Evolutionary conservation across 2,113 vertebrate species (phyloP).

Genomic region (Megalops atlanticus): DNA sequence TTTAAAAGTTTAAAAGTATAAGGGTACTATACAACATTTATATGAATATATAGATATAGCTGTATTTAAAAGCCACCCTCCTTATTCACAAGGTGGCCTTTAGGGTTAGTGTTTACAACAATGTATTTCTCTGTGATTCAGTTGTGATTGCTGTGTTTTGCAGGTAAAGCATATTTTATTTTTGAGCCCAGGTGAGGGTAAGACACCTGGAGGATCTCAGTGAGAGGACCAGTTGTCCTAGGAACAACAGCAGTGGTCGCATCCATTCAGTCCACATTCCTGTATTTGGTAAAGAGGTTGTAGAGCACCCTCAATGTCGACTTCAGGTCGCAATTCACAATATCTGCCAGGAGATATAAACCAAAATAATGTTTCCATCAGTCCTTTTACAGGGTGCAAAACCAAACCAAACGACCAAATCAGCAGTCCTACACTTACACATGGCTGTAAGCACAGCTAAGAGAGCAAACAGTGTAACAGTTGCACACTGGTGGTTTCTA

Average conservation of each 20-base stretch:
- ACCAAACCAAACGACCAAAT: too few species aligned
- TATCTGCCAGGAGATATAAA: constrained; percentile 65
- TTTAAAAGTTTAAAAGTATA: too few species aligned
- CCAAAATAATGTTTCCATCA: neutral
- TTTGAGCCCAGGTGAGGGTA: too few species aligned
- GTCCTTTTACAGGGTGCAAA: neutral
- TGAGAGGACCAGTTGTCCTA: constrained; percentile 26
- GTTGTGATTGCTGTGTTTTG: neutral
- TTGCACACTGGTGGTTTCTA: too few species aligned
- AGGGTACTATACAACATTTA: too few species aligned
- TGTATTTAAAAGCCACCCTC: too few species aligned
- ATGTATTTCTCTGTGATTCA: neutral
- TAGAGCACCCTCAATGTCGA: constrained; percentile 84
- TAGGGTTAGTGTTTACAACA: too few species aligned
- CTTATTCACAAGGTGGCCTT: too few species aligned
- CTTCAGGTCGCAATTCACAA: constrained; percentile 87
- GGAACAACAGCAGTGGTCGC: constrained; percentile 47
- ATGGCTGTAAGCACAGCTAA: too few species aligned
- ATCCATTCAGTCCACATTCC: constrained; percentile 71
- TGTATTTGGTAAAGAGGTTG: constrained; percentile 87
- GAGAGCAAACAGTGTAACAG: too few species aligned
- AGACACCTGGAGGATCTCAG: neutral
- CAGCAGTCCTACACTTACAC: neutral
- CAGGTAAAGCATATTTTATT: too few species aligned
- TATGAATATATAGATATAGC: too few species aligned